Evolutionary conservation across 2,797 vertebrate species (phyloP).

Genomic region (Furcifer pardalis): DNA sequence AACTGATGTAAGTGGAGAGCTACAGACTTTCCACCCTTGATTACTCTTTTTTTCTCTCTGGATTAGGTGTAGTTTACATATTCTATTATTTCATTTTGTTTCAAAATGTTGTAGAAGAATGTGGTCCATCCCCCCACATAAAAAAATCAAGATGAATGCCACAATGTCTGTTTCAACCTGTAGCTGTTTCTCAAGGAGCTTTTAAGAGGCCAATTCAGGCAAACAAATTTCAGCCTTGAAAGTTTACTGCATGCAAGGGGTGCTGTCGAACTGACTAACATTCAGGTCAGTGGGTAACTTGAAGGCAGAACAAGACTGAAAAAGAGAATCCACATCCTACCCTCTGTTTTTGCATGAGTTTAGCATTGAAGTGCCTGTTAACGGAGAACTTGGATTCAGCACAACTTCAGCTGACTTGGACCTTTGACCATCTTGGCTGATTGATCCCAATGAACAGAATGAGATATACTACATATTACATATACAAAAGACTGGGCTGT

Average conservation of each 20-base stretch:
- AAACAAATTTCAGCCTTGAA: not conserved
- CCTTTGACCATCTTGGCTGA: too few relatives aligned
- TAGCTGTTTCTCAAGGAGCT: too few relatives aligned
- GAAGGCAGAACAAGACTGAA: not conserved
- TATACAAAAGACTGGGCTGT: not conserved
- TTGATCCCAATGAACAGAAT: not conserved
- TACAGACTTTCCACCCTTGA: conserved; percentile 9
- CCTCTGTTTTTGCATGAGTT: too few relatives aligned
- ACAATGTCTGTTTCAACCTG: not conserved
- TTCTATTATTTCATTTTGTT: conserved; percentile 4
- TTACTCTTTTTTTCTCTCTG: not conserved
- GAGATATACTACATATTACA: not conserved
- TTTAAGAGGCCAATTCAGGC: not conserved
- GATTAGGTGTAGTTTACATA: not conserved
- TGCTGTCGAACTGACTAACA: not conserved
- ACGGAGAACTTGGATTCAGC: too few relatives aligned
- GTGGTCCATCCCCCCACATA: not conserved
- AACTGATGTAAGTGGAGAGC: conserved; percentile 22
- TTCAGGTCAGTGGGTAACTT: not conserved
- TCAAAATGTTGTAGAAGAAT: not conserved
- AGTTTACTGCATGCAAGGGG: not conserved
- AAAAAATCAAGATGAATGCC: not conserved
- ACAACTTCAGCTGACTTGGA: too few relatives aligned
- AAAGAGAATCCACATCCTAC: not conserved
- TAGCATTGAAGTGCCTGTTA: too few relatives aligned